Conservation (phyloP, 2,113 vertebrate species). For the Butastur rufipennis region DNA sequence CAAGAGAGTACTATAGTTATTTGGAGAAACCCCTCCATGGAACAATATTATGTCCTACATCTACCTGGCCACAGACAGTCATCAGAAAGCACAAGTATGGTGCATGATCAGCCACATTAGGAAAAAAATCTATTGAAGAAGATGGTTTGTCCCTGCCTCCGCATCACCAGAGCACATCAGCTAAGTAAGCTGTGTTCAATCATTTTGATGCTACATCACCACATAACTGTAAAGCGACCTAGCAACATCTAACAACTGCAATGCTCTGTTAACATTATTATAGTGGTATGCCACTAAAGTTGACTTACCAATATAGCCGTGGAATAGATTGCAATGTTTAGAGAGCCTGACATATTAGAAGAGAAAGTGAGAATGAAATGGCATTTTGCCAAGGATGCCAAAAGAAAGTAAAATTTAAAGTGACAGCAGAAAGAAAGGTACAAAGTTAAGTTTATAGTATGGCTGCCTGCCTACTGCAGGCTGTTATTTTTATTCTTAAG, state of each 20-base stretch:
- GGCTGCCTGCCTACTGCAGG: background rate
- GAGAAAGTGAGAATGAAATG: background rate
- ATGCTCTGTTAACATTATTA: background rate
- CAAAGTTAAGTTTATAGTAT: background rate
- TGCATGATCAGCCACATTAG: background rate
- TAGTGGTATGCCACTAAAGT: background rate
- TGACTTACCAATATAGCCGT: background rate
- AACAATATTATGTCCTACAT: background rate
- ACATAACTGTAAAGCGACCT: background rate
- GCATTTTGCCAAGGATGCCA: background rate
- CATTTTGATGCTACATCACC: background rate
- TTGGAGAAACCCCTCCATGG: background rate
- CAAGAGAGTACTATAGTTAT: background rate
- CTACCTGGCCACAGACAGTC: background rate
- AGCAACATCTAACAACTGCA: background rate
- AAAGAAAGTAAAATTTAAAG: background rate
- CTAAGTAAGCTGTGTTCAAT: background rate
- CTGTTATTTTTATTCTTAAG: background rate
- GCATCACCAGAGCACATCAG: background rate
- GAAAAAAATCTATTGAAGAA: background rate
- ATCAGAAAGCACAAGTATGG: background rate
- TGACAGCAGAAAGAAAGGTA: background rate
- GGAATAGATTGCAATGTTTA: background rate
- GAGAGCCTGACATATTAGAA: background rate
- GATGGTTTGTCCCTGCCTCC: accelerated